These are phyloP conservation scores for Lithophane socia DNA, from an alignment of 2,888 invertebrate genomes.

Conservation along the genomic window DNA sequence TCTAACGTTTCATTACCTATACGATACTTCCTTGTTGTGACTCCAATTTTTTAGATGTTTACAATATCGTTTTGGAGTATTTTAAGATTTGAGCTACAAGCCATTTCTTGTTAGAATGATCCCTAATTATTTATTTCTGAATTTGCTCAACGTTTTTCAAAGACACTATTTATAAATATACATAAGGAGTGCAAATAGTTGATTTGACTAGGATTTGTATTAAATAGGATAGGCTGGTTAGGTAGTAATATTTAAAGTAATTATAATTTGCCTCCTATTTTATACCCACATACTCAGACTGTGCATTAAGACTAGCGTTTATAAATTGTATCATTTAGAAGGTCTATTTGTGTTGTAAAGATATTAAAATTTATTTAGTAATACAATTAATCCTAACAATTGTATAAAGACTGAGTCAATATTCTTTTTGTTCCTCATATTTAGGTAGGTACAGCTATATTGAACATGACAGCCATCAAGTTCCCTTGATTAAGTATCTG, in stretches of 20 bases:
- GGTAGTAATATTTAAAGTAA: constrained; percentile 62
- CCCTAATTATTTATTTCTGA: constrained; percentile 71
- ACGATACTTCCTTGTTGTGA: constrained; percentile 57
- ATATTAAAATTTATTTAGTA: constrained; percentile 46
- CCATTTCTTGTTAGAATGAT: constrained; percentile 62
- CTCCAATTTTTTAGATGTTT: constrained; percentile 61
- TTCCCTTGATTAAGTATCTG: constrained; percentile 54
- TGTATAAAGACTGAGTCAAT: constrained; percentile 68
- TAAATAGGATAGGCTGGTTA: constrained; percentile 67
- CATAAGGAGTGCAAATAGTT: constrained; percentile 66
- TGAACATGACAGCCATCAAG: constrained; percentile 52
- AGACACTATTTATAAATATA: constrained; percentile 68
- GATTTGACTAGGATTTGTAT: constrained; percentile 73
- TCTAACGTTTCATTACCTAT: constrained; percentile 45
- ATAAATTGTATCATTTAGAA: constrained; percentile 52
- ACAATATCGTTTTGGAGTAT: constrained; percentile 59
- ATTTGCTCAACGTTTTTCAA: constrained; percentile 82
- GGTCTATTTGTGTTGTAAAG: constrained; percentile 39
- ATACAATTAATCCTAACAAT: constrained; percentile 65
- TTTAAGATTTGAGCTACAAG: constrained; percentile 65
- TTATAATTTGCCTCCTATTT: constrained; percentile 67
- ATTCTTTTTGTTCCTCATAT: constrained; percentile 53
- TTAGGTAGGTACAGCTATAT: constrained; percentile 44
- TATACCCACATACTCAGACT: constrained; percentile 62
- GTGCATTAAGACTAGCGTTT: constrained; percentile 61